Evolutionary conservation across 2,113 vertebrate species (phyloP).

Genomic region (Tragulus kanchil): DNA sequence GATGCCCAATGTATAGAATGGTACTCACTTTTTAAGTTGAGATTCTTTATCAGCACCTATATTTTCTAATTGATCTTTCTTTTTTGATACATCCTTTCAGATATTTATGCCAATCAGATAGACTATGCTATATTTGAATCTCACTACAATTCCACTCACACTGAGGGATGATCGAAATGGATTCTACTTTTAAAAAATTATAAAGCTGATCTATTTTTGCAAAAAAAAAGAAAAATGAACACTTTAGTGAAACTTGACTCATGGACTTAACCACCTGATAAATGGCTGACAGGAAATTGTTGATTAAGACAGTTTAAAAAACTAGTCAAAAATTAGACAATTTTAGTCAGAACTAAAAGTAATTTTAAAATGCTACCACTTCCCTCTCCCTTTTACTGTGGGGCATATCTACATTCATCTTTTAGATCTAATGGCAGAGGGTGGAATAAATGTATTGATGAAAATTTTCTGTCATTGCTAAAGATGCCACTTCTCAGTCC

Average conservation of each 20-base stretch:
- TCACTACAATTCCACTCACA: not conserved
- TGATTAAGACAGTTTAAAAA: not conserved
- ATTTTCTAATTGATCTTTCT: constrained; percentile 81
- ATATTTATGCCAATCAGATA: constrained; percentile 45
- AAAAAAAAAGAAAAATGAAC: not conserved
- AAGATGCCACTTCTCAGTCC: constrained; percentile 60
- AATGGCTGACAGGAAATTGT: not conserved
- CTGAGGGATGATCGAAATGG: constrained; percentile 4
- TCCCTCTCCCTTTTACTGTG: not conserved
- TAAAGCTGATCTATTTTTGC: not conserved
- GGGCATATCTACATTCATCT: not conserved
- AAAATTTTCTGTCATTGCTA: constrained; percentile 74
- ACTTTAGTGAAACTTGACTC: constrained; percentile 11
- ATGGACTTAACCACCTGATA: not conserved
- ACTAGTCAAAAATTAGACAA: not conserved
- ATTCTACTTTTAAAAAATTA: not conserved
- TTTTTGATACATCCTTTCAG: constrained; percentile 60
- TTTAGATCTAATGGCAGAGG: no score
- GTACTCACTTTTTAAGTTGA: constrained; percentile 85
- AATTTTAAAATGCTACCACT: not conserved
- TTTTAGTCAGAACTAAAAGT: constrained; percentile 26
- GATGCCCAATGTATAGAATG: constrained; percentile 83
- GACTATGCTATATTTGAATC: constrained; percentile 47
- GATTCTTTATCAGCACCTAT: constrained; percentile 81
- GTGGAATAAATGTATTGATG: not conserved